Conservation (phyloP, 2,797 vertebrate genomes). For the Valencia hispanica region DNA sequence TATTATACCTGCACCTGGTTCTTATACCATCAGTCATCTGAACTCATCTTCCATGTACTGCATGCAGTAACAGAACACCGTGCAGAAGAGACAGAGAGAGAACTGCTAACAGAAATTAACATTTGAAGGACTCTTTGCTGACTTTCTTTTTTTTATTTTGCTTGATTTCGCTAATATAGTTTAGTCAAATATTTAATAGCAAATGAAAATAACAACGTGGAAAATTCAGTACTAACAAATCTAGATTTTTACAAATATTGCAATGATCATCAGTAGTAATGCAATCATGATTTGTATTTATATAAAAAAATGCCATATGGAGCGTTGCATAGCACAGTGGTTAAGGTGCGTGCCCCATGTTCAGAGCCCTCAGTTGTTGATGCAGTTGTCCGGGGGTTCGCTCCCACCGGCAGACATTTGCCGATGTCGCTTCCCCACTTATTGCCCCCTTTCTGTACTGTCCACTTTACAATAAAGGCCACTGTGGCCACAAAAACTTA, state of each 20-base stretch:
- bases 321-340: too few species aligned
- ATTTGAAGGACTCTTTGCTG: conserved; percentile 50
- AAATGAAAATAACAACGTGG: too few species aligned
- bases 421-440: too few species aligned
- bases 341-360: too few species aligned
- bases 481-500: too few species aligned
- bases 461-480: too few species aligned
- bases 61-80: conserved; percentile 36
- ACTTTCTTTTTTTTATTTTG: conserved; percentile 48
- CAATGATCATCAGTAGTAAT: background rate
- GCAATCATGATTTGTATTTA: background rate
- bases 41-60: conserved; percentile 39
- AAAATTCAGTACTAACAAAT: background rate
- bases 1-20: conserved; percentile 57
- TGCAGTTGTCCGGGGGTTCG: too few species aligned
- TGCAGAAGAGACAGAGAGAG: conserved; percentile 39
- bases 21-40: conserved; percentile 51
- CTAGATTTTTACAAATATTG: background rate
- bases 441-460: too few species aligned
- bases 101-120: conserved; percentile 31
- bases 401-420: too few species aligned
- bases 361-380: too few species aligned
- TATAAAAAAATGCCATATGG: background rate
- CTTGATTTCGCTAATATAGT: background rate
- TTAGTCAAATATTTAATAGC: background rate